phyloP scores from a whole-genome alignment of 2,888 invertebrate species.

The Meta bourneti region DNA sequence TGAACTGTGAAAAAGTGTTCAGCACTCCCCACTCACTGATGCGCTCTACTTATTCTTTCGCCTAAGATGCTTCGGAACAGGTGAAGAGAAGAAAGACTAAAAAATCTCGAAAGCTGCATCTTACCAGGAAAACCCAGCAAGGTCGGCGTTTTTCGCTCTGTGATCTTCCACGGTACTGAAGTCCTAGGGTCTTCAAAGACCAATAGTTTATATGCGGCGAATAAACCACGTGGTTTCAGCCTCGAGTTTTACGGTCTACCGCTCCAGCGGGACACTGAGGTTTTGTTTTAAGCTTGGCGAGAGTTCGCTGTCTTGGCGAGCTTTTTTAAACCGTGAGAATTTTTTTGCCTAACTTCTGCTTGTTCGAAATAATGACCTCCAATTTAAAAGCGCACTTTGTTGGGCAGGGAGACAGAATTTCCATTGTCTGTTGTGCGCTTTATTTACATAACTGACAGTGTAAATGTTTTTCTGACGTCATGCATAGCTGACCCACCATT shows the following conservation, averaged over 20 bases:
- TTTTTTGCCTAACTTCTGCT: constrained; percentile 8
- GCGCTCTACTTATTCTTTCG: constrained; percentile 41
- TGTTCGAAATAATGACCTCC: constrained; percentile 40
- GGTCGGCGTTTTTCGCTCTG: constrained; percentile 34
- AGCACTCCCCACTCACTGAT: background rate
- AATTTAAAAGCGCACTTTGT: constrained; percentile 50
- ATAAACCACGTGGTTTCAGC: constrained; percentile 49
- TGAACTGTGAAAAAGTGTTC: constrained; percentile 38
- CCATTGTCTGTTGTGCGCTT: constrained; percentile 43
- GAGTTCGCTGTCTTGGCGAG: constrained; percentile 36
- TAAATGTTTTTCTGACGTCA: constrained; percentile 49
- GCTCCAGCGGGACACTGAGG: background rate
- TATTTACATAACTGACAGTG: constrained; percentile 49
- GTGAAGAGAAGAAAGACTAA: constrained; percentile 25
- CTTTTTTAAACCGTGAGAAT: background rate
- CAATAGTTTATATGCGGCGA: constrained; percentile 29
- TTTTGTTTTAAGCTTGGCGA: constrained; percentile 27
- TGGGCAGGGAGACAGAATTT: constrained; percentile 21
- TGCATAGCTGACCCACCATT: background rate
- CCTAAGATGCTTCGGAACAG: constrained; percentile 30
- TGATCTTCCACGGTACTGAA: constrained; percentile 1
- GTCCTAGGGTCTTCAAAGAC: constrained; percentile 1
- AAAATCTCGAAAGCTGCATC: constrained; percentile 4
- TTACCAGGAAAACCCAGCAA: constrained; percentile 26
- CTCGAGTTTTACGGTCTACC: constrained; percentile 22